Conservation (phyloP, 2,113 vertebrate species). For the Lepus europaeus region DNA sequence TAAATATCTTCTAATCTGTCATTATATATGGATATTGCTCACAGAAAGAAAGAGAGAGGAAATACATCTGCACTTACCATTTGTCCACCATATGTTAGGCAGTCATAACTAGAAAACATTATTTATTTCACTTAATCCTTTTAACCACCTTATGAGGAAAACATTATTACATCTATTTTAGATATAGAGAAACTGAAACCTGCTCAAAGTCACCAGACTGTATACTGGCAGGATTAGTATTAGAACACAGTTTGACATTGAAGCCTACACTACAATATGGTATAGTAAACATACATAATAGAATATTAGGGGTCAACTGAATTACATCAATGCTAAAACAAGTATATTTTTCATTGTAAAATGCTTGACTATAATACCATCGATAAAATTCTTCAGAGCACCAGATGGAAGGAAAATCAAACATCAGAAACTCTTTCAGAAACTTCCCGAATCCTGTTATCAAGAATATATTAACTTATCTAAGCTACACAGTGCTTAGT, state of each 20-base stretch:
- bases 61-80: conserved; percentile 26
- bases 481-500: conserved; percentile 48
- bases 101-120: conserved; percentile 15
- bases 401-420: conserved; percentile 61
- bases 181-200: conserved; percentile 13
- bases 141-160: neutral
- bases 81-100: neutral
- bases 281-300: neutral
- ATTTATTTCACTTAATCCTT: conserved; percentile 46
- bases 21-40: neutral
- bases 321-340: conserved; percentile 47
- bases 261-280: neutral
- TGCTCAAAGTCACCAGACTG: neutral
- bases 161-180: neutral
- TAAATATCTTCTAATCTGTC: neutral
- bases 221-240: neutral
- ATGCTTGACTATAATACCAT: conserved; percentile 52
- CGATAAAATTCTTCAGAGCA: conserved; percentile 63
- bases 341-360: conserved; percentile 56
- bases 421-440: conserved; percentile 36
- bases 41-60: neutral
- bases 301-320: conserved; percentile 27
- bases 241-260: neutral
- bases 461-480: conserved; percentile 65
- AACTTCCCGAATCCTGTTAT: conserved; percentile 42